These are phyloP conservation scores for Drosophila sturtevanti DNA, from an alignment of 1,140 invertebrate genomes.

Conservation along the genomic window DNA sequence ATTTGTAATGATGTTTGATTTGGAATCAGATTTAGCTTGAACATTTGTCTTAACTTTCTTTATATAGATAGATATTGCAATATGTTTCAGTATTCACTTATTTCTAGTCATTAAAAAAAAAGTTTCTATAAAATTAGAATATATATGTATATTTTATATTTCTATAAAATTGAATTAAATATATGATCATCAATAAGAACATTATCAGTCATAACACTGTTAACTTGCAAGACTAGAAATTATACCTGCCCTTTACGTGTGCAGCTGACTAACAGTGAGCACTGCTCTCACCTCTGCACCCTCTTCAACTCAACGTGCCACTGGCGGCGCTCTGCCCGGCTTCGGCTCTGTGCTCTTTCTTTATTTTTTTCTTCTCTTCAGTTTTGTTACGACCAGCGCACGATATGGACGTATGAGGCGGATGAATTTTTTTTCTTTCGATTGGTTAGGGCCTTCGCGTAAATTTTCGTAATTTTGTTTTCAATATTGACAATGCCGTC, in stretches of 20 bases:
- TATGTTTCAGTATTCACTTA: too few species aligned
- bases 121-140: too few species aligned
- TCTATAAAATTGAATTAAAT: too few species aligned
- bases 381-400: conserved; percentile 43
- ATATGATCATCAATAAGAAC: too few species aligned
- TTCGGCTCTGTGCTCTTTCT: background rate
- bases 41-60: too few species aligned
- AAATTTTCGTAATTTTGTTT: conserved; percentile 51
- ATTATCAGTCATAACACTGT: too few species aligned
- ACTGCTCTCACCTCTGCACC: background rate
- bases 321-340: conserved; percentile 18
- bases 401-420: conserved; percentile 39
- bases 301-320: conserved; percentile 20
- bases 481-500: conserved; percentile 26
- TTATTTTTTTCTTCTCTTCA: conserved; percentile 12
- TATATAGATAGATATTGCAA: too few species aligned
- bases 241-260: conserved; percentile 39
- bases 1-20: too few species aligned
- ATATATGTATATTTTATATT: too few species aligned
- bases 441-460: conserved; percentile 53
- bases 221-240: too few species aligned
- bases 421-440: conserved; percentile 14
- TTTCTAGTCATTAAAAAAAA: too few species aligned
- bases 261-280: conserved; percentile 56
- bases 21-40: too few species aligned